A percentile compares a stretch with the other conserved stretches of the same genome.
Conservation (phyloP, 2,113 vertebrate genomes). For the Aldabrachelys gigantea region DNA sequence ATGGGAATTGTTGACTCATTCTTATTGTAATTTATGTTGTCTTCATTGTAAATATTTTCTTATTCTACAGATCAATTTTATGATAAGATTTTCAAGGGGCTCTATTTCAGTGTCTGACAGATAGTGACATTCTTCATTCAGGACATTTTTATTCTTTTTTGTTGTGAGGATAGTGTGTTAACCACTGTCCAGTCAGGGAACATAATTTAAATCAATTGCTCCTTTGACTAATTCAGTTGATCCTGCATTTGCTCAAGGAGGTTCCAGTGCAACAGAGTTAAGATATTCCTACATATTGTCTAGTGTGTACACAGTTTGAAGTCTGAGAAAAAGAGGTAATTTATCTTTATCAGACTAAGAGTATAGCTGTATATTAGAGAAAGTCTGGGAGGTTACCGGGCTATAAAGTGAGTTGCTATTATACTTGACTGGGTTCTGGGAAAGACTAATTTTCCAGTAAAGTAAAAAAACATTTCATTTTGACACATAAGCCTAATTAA, state of each 20-base stretch:
- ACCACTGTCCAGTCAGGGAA: not conserved
- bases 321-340: conserved; percentile 19
- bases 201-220: not conserved
- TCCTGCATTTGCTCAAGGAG: not conserved
- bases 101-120: not conserved
- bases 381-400: not conserved
- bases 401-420: conserved; percentile 32
- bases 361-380: conserved; percentile 31
- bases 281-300: not conserved
- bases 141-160: not conserved
- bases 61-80: not conserved
- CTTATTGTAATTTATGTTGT: not conserved
- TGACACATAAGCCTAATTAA: not conserved
- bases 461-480: not conserved
- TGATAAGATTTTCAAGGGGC: not conserved
- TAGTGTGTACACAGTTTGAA: conserved; percentile 7
- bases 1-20: not conserved
- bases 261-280: not conserved
- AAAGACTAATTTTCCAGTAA: not conserved
- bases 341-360: conserved; percentile 60
- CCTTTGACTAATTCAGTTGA: conserved; percentile 1
- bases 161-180: not conserved
- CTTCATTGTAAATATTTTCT: not conserved
- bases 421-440: not conserved
- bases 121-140: not conserved